A percentile compares a stretch with the other conserved stretches of the same genome.
Evolutionary conservation across 2,797 vertebrate species (phyloP).

Genomic region (Smutsia gigantea): DNA sequence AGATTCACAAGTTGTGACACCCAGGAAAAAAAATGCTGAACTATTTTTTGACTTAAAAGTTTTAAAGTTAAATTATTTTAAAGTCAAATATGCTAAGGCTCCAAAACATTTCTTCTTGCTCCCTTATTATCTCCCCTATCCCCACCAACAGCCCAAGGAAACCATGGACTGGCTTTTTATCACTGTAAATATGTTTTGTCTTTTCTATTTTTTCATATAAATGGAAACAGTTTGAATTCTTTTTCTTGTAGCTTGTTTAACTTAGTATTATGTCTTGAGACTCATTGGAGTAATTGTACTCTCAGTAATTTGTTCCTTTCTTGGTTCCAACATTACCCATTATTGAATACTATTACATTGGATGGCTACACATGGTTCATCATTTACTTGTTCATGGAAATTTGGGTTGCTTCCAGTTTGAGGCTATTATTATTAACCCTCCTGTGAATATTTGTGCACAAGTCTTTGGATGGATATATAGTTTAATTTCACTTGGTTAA

Average conservation of each 20-base stretch:
- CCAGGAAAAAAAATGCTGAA: background rate
- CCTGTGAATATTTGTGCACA: background rate
- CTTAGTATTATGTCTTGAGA: background rate
- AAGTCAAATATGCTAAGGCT: background rate
- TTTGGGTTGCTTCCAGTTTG: background rate
- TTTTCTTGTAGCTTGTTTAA: background rate
- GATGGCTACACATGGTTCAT: background rate
- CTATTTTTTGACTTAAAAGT: background rate
- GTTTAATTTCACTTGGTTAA: background rate
- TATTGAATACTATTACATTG: background rate
- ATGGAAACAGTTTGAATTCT: background rate
- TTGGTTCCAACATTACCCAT: background rate
- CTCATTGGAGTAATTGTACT: background rate
- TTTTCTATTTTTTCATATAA: slow-evolving; percentile 1
- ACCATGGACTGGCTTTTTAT: background rate
- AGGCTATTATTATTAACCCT: background rate
- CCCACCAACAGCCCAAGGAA: background rate
- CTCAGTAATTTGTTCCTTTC: background rate
- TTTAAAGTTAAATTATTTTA: background rate
- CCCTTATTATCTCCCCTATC: accelerated
- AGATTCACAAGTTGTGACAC: background rate
- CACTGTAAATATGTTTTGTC: background rate
- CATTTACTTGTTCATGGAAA: background rate
- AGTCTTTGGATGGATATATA: background rate
- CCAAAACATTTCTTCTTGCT: background rate